These are phyloP conservation scores for Pangasius sanitwongsei DNA, from an alignment of 2,797 vertebrate species.

Conservation along the genomic window DNA sequence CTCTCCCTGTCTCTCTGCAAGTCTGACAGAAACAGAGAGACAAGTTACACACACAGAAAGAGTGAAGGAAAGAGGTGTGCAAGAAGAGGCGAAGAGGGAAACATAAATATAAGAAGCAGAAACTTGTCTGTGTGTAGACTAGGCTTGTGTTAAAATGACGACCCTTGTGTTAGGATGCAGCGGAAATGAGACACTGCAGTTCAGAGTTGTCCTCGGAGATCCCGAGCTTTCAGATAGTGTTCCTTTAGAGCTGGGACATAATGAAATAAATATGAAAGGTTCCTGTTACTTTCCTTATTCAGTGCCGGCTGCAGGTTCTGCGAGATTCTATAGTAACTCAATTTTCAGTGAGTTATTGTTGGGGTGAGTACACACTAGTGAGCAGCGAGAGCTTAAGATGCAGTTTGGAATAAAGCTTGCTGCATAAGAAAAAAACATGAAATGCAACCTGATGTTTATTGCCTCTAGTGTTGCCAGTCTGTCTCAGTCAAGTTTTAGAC, in stretches of 20 bases:
- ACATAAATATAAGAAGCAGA: conserved; percentile 17
- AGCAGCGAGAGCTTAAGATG: background rate
- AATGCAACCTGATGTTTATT: conserved; percentile 24
- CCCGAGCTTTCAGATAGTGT: conserved; percentile 23
- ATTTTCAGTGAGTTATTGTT: conserved; percentile 16
- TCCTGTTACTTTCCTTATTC: conserved; percentile 31
- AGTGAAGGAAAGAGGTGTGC: conserved; percentile 14
- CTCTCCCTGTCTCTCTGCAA: conserved; percentile 31
- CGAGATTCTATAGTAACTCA: conserved; percentile 1
- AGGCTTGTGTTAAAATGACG: conserved; percentile 9
- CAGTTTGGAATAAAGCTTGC: background rate
- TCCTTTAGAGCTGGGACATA: conserved; percentile 32
- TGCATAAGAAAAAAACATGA: conserved; percentile 10
- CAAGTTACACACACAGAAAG: conserved; percentile 30
- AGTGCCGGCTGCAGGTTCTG: background rate
- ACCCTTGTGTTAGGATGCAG: conserved; percentile 20
- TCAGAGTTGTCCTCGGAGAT: conserved; percentile 33
- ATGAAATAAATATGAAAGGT: conserved; percentile 46
- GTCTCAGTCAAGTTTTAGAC: background rate
- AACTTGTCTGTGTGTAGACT: conserved; percentile 22
- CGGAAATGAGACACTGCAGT: conserved; percentile 11
- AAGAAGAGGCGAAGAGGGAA: conserved; percentile 32
- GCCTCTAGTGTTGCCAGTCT: conserved; percentile 6
- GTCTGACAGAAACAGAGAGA: conserved; percentile 43
- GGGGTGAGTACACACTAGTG: background rate